Evolutionary conservation across 2,797 vertebrate genomes (phyloP).

Genomic region (Remorina albescens): DNA sequence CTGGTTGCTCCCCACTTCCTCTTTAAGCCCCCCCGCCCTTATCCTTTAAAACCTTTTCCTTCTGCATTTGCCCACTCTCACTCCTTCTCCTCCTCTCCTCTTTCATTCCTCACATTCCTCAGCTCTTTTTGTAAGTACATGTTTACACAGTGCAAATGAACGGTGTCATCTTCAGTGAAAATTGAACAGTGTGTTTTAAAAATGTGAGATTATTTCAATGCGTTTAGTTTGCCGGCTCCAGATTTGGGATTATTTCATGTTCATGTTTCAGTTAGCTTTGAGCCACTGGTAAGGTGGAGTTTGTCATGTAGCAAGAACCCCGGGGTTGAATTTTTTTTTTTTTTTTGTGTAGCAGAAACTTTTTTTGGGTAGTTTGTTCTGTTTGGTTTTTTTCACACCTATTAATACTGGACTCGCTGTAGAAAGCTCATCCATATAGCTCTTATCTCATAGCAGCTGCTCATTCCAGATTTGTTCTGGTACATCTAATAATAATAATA

Average conservation of each 20-base stretch:
- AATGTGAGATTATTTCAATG: conserved; percentile 44
- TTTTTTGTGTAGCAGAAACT: conserved; percentile 74
- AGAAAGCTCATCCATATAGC: conserved; percentile 38
- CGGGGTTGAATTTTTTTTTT: conserved; percentile 53
- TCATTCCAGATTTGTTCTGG: conserved; percentile 23
- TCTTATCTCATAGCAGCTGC: conserved; percentile 30
- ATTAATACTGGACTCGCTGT: conserved; percentile 5
- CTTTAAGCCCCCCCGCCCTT: conserved; percentile 40
- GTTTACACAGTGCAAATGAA: conserved; percentile 86
- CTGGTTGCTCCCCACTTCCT: conserved; percentile 64
- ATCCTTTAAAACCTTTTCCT: conserved; percentile 13
- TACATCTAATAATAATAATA: not conserved
- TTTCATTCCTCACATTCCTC: conserved; percentile 46
- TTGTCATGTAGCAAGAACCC: conserved; percentile 59
- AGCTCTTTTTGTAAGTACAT: conserved; percentile 84
- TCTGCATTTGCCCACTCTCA: conserved; percentile 35
- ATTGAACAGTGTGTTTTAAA: conserved; percentile 70
- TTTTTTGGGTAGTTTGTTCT: conserved; percentile 39
- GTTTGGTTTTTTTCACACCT: not conserved
- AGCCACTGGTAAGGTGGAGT: conserved; percentile 56
- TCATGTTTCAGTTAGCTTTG: conserved; percentile 61
- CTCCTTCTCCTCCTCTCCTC: not conserved
- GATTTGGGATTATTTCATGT: conserved; percentile 54
- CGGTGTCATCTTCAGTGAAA: conserved; percentile 77
- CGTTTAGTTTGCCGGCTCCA: conserved; percentile 52